These are phyloP conservation scores for Eilema sororculum DNA, from an alignment of 2,888 invertebrate genomes.

Conservation along the genomic window DNA sequence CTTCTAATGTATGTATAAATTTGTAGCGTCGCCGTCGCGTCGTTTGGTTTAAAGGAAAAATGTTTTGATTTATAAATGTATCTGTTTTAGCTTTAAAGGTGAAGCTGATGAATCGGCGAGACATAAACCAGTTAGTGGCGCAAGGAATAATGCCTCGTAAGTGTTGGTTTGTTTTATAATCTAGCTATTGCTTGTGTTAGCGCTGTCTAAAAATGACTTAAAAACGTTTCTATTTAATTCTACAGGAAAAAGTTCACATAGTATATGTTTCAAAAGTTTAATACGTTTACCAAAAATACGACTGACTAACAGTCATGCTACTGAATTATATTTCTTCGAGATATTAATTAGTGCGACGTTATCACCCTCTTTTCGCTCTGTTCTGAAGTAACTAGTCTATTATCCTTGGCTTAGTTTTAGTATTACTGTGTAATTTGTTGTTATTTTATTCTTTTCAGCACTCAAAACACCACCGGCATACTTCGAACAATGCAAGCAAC, in stretches of 20 bases:
- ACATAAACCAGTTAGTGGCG: constrained; percentile 97
- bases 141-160: constrained; percentile 99
- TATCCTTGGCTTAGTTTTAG: constrained; percentile 20
- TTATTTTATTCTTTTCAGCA: constrained; percentile 86
- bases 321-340: constrained; percentile 23
- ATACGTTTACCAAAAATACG: neutral
- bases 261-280: neutral
- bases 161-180: constrained; percentile 76
- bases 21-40: neutral
- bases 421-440: constrained; percentile 16
- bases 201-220: no score
- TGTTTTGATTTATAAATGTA: constrained; percentile 40
- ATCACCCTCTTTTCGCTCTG: constrained; percentile 17
- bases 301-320: neutral
- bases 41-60: constrained; percentile 24
- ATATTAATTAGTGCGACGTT: constrained; percentile 16
- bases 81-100: constrained; percentile 96
- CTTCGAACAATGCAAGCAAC: constrained; percentile 97
- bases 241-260: neutral
- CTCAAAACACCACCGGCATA: constrained; percentile 97
- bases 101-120: constrained; percentile 97
- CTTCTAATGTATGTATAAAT: neutral
- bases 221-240: neutral
- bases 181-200: neutral
- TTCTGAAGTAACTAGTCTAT: constrained; percentile 20